Evolutionary conservation across 2,888 invertebrate species (phyloP), one percentile per base, ranked within the genome.

Genomic region (Margaritifera margaritifera): DNA sequence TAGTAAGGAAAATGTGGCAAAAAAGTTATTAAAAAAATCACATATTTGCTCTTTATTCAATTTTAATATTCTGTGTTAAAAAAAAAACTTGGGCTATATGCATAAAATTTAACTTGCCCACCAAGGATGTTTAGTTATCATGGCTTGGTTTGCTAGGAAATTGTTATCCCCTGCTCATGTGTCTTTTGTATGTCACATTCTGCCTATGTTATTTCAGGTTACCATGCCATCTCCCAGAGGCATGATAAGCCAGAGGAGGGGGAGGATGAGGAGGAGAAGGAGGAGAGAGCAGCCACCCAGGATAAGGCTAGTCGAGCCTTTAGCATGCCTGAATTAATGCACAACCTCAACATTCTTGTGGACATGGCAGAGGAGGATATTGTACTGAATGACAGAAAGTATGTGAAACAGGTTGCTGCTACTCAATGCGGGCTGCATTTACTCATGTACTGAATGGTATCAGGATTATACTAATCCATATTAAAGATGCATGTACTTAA

Each of bases 331-430:
- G 98, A 98, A 89, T 92, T 99, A 4, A 93, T 94, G 75, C 96
- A 98, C 88, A 99, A 99, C 91, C 91, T 99, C 56, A 94, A 96
- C 87, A 91, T 98, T 20, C 92, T 99, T 78, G 94, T 98, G 0
- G 96, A 97, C 77, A 94, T 96, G 91, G 95, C 97, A 72, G 99
- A 99, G 90, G 96, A 98, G 91, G 95, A 97, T 78, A 98, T 99
- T 66, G 94, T 99, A 67, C 92, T 83, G 27, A 89, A 88, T 77
- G 87, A 89, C 69, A 82, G 86, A 67, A 87, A 84, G 86, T 86
- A 78, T 54, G 84, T 59, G 31, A 50, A 3, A 59, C n/a, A 56
- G 31, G n/a, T 52, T 19, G 4, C 25, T 54, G 18, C 63, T 42
- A 24, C 27, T n/a, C 18, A 22, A 25, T 59, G 11, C 18, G 1